Conservation (phyloP, 2,888 invertebrate genomes). For the Thumatha senex region DNA sequence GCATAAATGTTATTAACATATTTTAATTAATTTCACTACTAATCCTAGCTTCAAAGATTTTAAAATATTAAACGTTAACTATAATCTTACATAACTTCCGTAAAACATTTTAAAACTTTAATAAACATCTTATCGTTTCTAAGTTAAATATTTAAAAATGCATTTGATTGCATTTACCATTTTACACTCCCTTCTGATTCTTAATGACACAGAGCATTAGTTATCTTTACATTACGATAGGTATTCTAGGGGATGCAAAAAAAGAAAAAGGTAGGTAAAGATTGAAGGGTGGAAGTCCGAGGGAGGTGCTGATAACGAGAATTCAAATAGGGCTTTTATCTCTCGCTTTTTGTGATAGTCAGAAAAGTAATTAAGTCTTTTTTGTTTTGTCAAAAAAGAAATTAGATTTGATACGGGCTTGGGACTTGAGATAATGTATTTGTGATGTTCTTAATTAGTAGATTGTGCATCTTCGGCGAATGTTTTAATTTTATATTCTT, state of each 20-base stretch:
- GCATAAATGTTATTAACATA: slow-evolving; percentile 13
- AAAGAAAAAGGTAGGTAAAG: slow-evolving; percentile 53
- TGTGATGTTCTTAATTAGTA: slow-evolving; percentile 69
- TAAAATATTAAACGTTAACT: slow-evolving; percentile 7
- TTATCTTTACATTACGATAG: slow-evolving; percentile 80
- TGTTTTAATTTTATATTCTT: slow-evolving; percentile 32
- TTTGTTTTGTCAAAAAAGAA: slow-evolving; percentile 65
- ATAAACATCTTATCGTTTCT: slow-evolving; percentile 18
- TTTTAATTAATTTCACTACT: slow-evolving; percentile 11
- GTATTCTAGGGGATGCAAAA: slow-evolving; percentile 57
- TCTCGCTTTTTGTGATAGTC: slow-evolving; percentile 66
- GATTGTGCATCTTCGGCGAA: slow-evolving; percentile 51
- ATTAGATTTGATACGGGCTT: slow-evolving; percentile 64
- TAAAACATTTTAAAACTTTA: slow-evolving; percentile 17
- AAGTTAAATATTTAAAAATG: slow-evolving; percentile 63
- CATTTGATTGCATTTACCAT: slow-evolving; percentile 66
- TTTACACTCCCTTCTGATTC: slow-evolving; percentile 51
- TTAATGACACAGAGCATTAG: slow-evolving; percentile 77
- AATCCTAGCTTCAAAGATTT: slow-evolving; percentile 2
- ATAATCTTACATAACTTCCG: slow-evolving; percentile 10
- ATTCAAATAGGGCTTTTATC: slow-evolving; percentile 74
- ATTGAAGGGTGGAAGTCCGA: slow-evolving; percentile 69
- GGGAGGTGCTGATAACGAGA: slow-evolving; percentile 73
- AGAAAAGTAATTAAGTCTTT: slow-evolving; percentile 78
- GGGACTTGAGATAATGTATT: slow-evolving; percentile 65